A percentile compares a stretch with the other conserved stretches of the same genome.
These are phyloP conservation scores for Pollenia griseotomentosa DNA, from an alignment of 2,888 invertebrate species.

Conservation along the genomic window DNA sequence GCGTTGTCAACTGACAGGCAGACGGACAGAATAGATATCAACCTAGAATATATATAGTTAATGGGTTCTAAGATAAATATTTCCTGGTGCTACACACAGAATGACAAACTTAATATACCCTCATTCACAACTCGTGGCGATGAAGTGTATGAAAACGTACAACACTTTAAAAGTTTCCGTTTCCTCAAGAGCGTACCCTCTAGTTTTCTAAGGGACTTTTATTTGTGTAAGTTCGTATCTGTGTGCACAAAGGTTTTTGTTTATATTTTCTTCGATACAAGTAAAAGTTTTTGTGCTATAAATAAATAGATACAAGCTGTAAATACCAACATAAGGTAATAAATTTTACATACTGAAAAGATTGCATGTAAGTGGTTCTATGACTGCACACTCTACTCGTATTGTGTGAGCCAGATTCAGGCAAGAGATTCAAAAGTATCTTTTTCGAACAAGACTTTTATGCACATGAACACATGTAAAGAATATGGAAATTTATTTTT, in stretches of 20 bases:
- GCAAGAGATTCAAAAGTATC: conserved; percentile 14
- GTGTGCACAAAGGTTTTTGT: background rate
- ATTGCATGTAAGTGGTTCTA: background rate
- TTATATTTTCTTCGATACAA: background rate
- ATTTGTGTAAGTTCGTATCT: background rate
- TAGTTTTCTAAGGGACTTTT: conserved; percentile 12
- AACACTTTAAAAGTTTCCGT: conserved; percentile 39
- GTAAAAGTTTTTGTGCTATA: conserved; percentile 3
- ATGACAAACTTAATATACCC: too few relatives aligned
- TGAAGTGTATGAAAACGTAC: conserved; percentile 7
- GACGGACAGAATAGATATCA: too few relatives aligned
- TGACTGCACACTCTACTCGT: background rate
- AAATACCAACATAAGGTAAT: conserved; percentile 61
- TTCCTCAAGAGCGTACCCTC: background rate
- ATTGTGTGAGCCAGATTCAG: background rate
- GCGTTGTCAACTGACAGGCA: too few relatives aligned
- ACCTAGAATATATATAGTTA: too few relatives aligned
- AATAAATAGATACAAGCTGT: conserved; percentile 35
- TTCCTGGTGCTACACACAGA: too few relatives aligned
- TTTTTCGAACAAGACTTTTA: conserved; percentile 25
- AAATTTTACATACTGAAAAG: conserved; percentile 60
- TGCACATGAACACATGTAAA: conserved; percentile 17
- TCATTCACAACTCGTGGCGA: background rate
- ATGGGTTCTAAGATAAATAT: too few relatives aligned
- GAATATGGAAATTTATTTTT: conserved; percentile 19